Evolutionary conservation across 2,797 vertebrate species (phyloP), one percentile per base, ranked within the genome.

Genomic region (Siniperca obscura): DNA sequence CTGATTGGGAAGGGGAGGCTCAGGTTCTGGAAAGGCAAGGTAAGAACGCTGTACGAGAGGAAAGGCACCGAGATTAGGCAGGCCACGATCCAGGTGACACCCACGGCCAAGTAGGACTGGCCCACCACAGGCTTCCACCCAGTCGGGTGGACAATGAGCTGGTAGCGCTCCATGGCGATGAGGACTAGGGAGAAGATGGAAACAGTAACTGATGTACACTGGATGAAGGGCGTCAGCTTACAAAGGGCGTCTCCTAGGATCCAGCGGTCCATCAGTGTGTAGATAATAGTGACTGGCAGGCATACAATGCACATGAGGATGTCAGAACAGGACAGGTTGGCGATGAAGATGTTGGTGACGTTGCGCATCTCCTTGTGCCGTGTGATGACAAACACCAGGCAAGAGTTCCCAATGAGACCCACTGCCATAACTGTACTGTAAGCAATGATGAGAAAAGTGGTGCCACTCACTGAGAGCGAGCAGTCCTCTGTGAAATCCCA

Each of bases 181-280:
- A 97, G 96, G 70, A 97, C 95, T 4, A 97, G 93, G 53, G 96
- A 97, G 67, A 95, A 92, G 78, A 96, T 92, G 66, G 97, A 97
- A 8, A 97, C 97, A 0, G 96, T 96, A 53, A 97, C 90, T 0
- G 96, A 97, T 34, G 94, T 92, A 25, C 97, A 97, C 93, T 97
- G 96, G 53, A 96, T 79, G 60, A 96, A 97, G 2, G 96, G 94
- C 0, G 95, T 96, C 82, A 96, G 88, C 90, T 96, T 97, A 72
- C 97, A 97, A 30, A 97, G 90, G 2, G 92, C 88, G 13, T 96
- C 95, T 0, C 97, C 97, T 1, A 97, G 90, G 87, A 97, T 95
- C 97, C 97, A 97, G 59, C 80, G 95, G 92, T 97, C 96, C 96
- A 97, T 97, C 78, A 97, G 91, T 0, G 96, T 97, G 94, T 97